A percentile compares a stretch with the other conserved stretches of the same genome.
Conservation (phyloP, 2,888 invertebrate species). For the Pterostichus niger region DNA sequence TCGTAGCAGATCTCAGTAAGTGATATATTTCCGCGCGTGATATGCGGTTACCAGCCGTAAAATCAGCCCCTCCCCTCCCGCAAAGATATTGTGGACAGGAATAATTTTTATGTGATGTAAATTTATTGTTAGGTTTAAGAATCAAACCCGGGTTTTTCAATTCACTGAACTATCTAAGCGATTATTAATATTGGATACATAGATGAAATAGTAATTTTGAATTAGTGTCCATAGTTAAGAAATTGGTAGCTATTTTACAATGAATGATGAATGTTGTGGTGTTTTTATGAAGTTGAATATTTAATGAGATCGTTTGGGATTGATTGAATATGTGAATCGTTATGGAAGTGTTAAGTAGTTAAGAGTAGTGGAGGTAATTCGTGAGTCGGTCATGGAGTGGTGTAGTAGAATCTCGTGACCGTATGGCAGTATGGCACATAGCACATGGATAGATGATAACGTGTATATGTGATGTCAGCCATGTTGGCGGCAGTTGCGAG, state of each 20-base stretch:
- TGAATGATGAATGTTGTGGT: too few species aligned
- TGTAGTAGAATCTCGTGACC: not conserved
- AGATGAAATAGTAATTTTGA: not conserved
- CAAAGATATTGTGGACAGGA: too few species aligned
- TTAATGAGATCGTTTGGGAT: not conserved
- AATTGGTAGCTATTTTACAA: too few species aligned
- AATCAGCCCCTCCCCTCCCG: too few species aligned
- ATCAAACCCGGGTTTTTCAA: too few species aligned
- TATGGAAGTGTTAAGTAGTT: not conserved
- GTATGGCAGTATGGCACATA: not conserved
- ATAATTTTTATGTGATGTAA: too few species aligned
- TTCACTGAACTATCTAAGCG: not conserved
- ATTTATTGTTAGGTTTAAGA: too few species aligned
- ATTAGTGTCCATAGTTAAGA: too few species aligned
- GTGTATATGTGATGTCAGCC: slow-evolving; percentile 74
- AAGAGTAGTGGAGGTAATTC: not conserved
- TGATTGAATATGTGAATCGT: not conserved
- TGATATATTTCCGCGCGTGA: too few species aligned
- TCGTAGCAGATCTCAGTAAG: too few species aligned
- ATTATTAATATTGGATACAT: not conserved
- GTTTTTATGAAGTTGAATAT: not conserved
- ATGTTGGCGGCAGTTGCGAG: slow-evolving; percentile 77
- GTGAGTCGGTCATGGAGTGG: not conserved
- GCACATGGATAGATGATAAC: slow-evolving; percentile 33
- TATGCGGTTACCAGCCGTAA: too few species aligned